phyloP scores from a whole-genome alignment of 92 coral and sea anemone species.

The Palythoa grandis region DNA sequence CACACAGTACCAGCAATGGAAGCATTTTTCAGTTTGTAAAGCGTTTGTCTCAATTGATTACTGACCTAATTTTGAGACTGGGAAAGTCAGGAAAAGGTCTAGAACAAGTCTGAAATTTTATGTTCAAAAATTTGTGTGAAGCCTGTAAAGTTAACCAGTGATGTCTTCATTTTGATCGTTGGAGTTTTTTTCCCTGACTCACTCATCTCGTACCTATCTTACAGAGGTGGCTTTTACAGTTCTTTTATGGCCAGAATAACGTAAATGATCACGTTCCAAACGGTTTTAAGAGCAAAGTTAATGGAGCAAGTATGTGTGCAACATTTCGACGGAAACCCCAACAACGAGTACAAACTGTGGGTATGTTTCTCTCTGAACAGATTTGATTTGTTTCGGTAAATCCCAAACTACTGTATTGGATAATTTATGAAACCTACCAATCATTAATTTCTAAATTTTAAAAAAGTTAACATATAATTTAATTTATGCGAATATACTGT shows the following conservation, averaged over 20 bases:
- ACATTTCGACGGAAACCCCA: constrained; percentile 21
- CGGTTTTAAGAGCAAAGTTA: constrained; percentile 63
- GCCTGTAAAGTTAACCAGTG: neutral
- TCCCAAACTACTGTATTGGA: no score
- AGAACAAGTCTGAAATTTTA: no score
- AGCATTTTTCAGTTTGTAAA: no score
- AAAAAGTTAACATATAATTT: no score
- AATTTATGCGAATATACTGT: no score
- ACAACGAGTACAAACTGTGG: neutral
- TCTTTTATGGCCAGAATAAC: constrained; percentile 65
- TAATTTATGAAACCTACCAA: no score
- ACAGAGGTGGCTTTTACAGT: constrained; percentile 89
- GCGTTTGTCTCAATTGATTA: no score
- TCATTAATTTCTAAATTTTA: no score
- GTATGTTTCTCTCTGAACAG: neutral
- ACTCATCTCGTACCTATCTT: neutral
- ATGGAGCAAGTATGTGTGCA: constrained; percentile 45
- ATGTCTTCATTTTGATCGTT: neutral
- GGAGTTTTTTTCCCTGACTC: neutral
- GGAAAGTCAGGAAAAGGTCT: neutral
- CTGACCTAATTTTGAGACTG: neutral
- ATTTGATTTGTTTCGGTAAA: no score
- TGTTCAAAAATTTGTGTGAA: neutral
- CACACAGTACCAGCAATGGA: no score
- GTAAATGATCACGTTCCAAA: constrained; percentile 66